Evolutionary conservation across 1,140 invertebrate species (phyloP), one percentile per base, ranked within the genome.

Genomic region (Drosophila pallidifrons): DNA sequence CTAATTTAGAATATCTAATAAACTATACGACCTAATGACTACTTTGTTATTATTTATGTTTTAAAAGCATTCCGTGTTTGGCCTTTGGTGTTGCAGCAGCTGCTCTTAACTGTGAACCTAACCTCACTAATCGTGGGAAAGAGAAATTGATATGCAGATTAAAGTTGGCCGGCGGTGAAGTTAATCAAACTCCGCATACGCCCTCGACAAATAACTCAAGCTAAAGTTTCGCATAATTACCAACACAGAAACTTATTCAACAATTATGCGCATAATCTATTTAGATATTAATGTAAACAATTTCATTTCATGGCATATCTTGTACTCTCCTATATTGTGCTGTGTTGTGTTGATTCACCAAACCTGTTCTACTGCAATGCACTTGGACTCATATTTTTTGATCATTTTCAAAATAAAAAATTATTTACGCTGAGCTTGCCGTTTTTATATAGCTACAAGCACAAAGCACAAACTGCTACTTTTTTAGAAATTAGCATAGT

Each of bases 231-330:
- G 63, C 75, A 64, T 75, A 75, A 70, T 70, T 35, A 46, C 38
- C n/a, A 45, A 45, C 30, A 25, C 45, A 45, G 5, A 30, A 69
- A n/a, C 41, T 76, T 86, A 49, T 57, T 35, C 79, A 66, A 82
- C 75, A 87, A 82, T 88, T 86, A 88, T 88, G 80, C 73, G 80
- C 83, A 82, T 75, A 63, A 70, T 43, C 77, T 61, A 70, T 74
- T 70, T 68, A 67, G 72, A 72, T 79, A 86, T 78, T 88, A 77
- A 67, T 65, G 72, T 61, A 71, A 73, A 79, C 71, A 65, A 66
- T 57, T 52, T 13, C 32, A 41, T 43, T 43, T 38, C 4, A 5
- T 38, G 13, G 0, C 11, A 15, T 47, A 15, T 2, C 32, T 10
- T 25, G 8, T 49, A 4, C 10, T 45, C 65, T 65, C 5, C 5